Conservation (phyloP, 2,797 vertebrate genomes). For the Pachyuromys duprasi region DNA sequence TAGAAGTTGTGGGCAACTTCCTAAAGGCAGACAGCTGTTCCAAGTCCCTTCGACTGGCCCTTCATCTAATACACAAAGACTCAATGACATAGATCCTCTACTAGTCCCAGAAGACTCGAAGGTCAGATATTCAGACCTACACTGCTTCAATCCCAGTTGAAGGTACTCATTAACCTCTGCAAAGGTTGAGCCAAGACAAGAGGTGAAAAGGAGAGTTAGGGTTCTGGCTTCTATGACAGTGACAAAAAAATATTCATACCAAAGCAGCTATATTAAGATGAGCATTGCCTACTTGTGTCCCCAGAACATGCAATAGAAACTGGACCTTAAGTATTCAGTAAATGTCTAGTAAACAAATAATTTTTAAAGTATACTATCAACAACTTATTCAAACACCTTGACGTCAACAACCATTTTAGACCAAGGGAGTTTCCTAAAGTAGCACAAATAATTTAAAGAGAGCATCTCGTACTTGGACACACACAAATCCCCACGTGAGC, state of each 20-base stretch:
- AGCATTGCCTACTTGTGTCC: background rate
- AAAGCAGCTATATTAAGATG: background rate
- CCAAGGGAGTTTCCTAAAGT: fast-evolving
- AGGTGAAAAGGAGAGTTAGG: background rate
- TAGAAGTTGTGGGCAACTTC: background rate
- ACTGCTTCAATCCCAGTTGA: too few species aligned
- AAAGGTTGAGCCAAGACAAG: background rate
- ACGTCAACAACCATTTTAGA: background rate
- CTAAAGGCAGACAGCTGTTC: background rate
- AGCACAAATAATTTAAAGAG: background rate
- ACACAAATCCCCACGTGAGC: background rate
- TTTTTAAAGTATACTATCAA: background rate
- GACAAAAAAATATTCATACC: background rate
- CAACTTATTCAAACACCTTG: background rate
- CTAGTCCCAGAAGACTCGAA: background rate
- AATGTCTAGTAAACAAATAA: background rate
- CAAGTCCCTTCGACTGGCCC: background rate
- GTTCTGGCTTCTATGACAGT: background rate
- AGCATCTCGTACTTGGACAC: background rate
- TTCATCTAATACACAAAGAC: background rate
- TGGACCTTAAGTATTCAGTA: constrained; percentile 4
- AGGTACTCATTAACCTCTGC: background rate
- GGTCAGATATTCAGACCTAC: too few species aligned
- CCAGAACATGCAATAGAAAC: background rate
- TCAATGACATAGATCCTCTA: background rate